Evolutionary conservation across 2,797 vertebrate species (phyloP).

Genomic region (Gobionotothen gibberifrons): DNA sequence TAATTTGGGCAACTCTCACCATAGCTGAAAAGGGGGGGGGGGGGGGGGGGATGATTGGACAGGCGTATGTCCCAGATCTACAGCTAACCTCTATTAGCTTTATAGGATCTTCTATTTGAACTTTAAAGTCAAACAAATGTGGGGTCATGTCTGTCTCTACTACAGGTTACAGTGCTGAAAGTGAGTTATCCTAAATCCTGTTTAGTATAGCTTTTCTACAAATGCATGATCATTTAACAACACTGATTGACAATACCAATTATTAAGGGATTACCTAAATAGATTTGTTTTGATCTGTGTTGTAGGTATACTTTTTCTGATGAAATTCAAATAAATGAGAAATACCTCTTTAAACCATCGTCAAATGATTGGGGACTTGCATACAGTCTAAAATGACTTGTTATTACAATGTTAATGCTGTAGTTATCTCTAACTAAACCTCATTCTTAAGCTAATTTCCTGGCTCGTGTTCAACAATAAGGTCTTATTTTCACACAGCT

Average conservation of each 20-base stretch:
- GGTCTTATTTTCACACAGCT: background rate
- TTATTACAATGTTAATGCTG: slow-evolving; percentile 2
- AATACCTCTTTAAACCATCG: background rate
- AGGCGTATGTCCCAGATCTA: slow-evolving; percentile 23
- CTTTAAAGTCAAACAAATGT: slow-evolving; percentile 41
- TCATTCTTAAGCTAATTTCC: slow-evolving; percentile 9
- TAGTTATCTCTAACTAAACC: background rate
- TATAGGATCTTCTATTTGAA: slow-evolving; percentile 16
- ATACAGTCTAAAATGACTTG: background rate
- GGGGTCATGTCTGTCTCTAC: background rate
- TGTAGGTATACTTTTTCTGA: background rate
- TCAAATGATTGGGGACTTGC: background rate
- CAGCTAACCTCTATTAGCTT: slow-evolving; percentile 31
- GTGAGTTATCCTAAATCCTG: background rate
- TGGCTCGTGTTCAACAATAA: background rate
- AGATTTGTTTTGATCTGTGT: background rate
- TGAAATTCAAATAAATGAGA: background rate
- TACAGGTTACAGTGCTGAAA: background rate
- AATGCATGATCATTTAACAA: background rate
- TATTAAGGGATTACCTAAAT: background rate
- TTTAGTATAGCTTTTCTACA: background rate
- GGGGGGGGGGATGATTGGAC: slow-evolving; percentile 23
- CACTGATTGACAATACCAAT: background rate
- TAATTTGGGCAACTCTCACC: slow-evolving; percentile 67
- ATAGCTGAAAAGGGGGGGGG: slow-evolving; percentile 28